Evolutionary conservation across 2,888 invertebrate species (phyloP), one percentile per base, ranked within the genome.

Genomic region (Bembecia ichneumoniformis): DNA sequence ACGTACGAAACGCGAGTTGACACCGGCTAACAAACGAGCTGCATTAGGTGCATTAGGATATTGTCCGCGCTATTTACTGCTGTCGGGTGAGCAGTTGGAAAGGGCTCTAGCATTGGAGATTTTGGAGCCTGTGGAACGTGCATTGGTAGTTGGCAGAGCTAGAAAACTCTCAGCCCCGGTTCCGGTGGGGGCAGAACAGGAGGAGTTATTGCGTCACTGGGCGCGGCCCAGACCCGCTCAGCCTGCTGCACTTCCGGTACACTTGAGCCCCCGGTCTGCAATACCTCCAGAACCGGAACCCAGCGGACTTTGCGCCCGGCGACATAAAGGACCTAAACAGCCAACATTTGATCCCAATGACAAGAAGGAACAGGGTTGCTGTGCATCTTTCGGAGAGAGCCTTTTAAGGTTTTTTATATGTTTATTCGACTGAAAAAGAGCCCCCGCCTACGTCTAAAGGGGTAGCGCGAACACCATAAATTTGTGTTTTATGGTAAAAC

Each of bases 11-110:
- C 73, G 82, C 16, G 86, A 87, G 55, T 55, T 87, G 50, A 88
- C 71, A 54, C 66, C 88, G n/a, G 71, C 71, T 11, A 87, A 87
- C 51, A 81, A 80, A 55, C 75, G 87, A 10, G 77, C 78, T 20
- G 83, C 87, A 3, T 69, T 88, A 1, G 89, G 88, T 0, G 87
- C 84, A 53, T 72, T 89, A 14, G 78, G 91, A 17, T 92, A 90
- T 63, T 88, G 89, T 56, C 91, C 91, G 13, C 87, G 93, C 7
- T 93, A 93, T 62, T 84, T 93, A 53, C 73, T 92, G 47, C 90
- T 94, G 87, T 81, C 86, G 10, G 89, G 90, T 9, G 89, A 88
- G 47, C 91, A 92, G 55, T 90, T 94, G 48, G 86, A 88, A 16
- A 90, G 90, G 0, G 90, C 90, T 13, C 56, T 83, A 46, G 76